Conservation (phyloP, 2,797 vertebrate species). For the Pteronotus mesoamericanus region DNA sequence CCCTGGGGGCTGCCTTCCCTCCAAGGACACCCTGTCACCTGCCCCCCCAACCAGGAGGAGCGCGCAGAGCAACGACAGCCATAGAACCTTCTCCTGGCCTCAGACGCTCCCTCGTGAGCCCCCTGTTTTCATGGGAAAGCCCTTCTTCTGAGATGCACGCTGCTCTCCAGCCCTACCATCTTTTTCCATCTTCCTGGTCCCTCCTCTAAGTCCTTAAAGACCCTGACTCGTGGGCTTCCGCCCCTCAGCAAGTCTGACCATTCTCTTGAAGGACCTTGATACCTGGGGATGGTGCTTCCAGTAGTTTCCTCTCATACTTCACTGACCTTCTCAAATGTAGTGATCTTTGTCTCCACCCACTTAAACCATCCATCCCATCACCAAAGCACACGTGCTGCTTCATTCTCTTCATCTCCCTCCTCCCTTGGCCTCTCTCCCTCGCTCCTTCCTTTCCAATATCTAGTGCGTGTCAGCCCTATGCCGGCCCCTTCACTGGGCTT, state of each 20-base stretch:
- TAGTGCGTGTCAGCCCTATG: not conserved
- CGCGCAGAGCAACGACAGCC: fast-evolving
- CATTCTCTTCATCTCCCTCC: not conserved
- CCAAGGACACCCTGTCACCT: not conserved
- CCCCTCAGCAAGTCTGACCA: fast-evolving
- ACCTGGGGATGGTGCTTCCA: not conserved
- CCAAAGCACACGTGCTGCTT: not conserved
- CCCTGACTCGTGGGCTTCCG: not conserved
- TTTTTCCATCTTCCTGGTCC: not conserved
- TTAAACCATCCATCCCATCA: too few species aligned
- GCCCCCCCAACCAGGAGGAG: fast-evolving
- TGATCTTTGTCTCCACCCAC: too few species aligned
- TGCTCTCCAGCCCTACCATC: not conserved
- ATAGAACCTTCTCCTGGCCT: not conserved
- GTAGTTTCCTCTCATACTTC: not conserved
- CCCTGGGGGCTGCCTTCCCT: not conserved
- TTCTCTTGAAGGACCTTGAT: not conserved
- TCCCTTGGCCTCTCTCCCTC: too few species aligned
- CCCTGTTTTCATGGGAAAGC: not conserved
- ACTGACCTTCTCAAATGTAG: not conserved
- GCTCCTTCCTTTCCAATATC: not conserved
- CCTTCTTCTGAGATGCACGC: not conserved
- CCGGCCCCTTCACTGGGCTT: not conserved
- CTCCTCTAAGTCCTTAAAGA: not conserved
- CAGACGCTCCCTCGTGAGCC: fast-evolving